A percentile compares a stretch with the other conserved stretches of the same genome.
phyloP scores from a whole-genome alignment of 2,888 invertebrate species.

The Ceramica pisi region DNA sequence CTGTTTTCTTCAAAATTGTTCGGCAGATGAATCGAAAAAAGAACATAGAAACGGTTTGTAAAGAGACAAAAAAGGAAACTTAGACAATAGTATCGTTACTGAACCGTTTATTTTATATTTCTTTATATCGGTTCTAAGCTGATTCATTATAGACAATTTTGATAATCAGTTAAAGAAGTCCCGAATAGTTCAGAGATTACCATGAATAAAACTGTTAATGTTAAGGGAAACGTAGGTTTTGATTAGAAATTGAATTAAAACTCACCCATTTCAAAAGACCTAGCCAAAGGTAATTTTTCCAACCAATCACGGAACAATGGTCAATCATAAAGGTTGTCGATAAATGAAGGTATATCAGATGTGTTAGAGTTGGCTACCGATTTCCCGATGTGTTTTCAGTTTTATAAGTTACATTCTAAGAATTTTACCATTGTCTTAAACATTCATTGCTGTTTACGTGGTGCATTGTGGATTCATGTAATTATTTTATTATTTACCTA shows the following conservation, averaged over 20 bases:
- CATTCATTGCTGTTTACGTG: conserved; percentile 29
- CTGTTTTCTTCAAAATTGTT: too few relatives aligned
- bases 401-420: conserved; percentile 59
- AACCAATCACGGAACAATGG: conserved; percentile 51
- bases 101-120: too few relatives aligned
- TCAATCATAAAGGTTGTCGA: conserved; percentile 49
- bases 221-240: background rate
- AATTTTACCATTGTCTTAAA: conserved; percentile 61
- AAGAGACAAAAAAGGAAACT: too few relatives aligned
- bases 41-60: too few relatives aligned
- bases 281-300: conserved; percentile 3
- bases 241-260: background rate
- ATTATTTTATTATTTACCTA: conserved; percentile 21
- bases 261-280: conserved; percentile 50
- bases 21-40: too few relatives aligned
- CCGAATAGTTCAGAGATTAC: background rate
- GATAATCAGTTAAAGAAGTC: background rate
- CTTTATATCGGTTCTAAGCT: too few relatives aligned
- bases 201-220: background rate
- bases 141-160: too few relatives aligned
- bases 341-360: conserved; percentile 59
- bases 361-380: conserved; percentile 10
- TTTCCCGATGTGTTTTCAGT: conserved; percentile 57
- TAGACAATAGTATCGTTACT: too few relatives aligned
- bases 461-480: conserved; percentile 9